phyloP scores from a whole-genome alignment of 2,113 vertebrate genomes.

The Sphyrna mokarran region DNA sequence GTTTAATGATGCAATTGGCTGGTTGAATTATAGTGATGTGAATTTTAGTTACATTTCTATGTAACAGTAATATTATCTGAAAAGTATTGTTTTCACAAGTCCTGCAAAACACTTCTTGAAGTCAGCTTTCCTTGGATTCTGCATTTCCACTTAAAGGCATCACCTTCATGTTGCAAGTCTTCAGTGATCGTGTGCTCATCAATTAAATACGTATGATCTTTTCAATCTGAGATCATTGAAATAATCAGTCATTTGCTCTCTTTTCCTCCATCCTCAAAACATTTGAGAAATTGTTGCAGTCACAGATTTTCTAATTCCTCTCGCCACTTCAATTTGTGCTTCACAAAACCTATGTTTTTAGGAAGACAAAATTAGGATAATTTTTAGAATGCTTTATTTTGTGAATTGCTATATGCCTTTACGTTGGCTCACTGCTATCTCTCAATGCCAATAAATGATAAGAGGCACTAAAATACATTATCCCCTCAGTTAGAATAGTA shows the following conservation, averaged over 20 bases:
- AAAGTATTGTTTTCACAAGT: neutral
- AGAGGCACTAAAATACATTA: no score
- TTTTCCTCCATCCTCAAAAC: neutral
- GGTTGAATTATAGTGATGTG: neutral
- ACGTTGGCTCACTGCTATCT: neutral
- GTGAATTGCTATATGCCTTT: neutral
- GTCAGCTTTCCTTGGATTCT: neutral
- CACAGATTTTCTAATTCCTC: neutral
- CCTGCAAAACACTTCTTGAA: neutral
- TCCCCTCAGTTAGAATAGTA: neutral
- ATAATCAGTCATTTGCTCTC: neutral
- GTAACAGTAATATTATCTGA: neutral
- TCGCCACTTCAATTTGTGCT: neutral
- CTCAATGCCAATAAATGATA: neutral
- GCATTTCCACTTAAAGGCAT: neutral
- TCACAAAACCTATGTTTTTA: neutral
- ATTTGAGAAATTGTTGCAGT: neutral
- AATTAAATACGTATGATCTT: neutral
- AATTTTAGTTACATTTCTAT: neutral
- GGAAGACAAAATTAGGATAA: neutral
- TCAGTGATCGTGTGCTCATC: neutral
- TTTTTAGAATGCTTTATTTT: neutral
- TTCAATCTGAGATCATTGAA: neutral
- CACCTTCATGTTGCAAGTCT: neutral
- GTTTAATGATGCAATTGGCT: neutral